Evolutionary conservation across 2,888 invertebrate genomes (phyloP).

Genomic region (Aphodius granarius): DNA sequence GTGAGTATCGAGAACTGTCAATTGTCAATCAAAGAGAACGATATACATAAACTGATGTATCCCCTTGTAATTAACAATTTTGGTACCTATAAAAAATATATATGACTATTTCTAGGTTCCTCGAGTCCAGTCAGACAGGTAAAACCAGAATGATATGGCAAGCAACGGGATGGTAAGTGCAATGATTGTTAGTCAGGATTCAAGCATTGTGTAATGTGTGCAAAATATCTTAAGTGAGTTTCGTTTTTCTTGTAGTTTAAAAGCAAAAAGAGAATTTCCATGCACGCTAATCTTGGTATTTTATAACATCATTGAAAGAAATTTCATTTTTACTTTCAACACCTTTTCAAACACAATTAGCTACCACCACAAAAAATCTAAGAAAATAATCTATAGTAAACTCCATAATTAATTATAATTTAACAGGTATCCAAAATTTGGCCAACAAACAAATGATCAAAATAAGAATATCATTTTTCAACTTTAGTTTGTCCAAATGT

Average conservation of each 20-base stretch:
- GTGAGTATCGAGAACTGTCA: background rate
- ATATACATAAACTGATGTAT: background rate
- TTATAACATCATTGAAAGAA: too few species aligned
- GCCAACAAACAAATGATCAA: too few species aligned
- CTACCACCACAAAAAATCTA: too few species aligned
- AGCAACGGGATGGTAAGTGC: constrained; percentile 32
- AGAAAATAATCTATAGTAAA: too few species aligned
- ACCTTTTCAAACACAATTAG: too few species aligned
- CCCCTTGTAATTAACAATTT: background rate
- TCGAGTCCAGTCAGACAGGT: constrained; percentile 46
- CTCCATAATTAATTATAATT: too few species aligned
- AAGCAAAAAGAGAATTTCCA: background rate
- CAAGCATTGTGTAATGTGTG: background rate
- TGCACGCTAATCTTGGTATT: too few species aligned
- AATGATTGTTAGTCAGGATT: background rate
- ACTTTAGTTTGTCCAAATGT: too few species aligned
- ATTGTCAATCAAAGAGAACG: background rate
- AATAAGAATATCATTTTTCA: too few species aligned
- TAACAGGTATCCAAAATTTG: too few species aligned
- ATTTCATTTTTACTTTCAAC: too few species aligned
- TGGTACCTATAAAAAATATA: background rate
- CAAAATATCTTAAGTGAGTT: background rate
- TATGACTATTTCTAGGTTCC: background rate
- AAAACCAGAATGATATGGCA: constrained; percentile 36
- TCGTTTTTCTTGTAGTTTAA: background rate